phyloP scores from a whole-genome alignment of 2,113 vertebrate genomes.

The Oxyruncus cristatus region DNA sequence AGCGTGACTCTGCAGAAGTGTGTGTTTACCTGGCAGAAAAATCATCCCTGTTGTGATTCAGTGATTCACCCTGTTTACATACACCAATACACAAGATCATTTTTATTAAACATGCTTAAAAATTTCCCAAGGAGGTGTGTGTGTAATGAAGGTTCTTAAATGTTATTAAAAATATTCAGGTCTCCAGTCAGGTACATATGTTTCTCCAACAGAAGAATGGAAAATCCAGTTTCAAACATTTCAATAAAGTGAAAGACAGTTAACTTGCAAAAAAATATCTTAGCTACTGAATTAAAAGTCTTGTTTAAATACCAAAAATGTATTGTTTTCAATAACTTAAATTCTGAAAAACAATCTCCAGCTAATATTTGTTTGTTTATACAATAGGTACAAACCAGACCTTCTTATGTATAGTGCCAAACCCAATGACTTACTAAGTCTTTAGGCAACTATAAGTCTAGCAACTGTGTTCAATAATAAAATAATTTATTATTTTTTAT shows the following conservation, averaged over 20 bases:
- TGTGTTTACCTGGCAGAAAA: background rate
- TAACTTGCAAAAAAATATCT: background rate
- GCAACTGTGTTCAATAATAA: background rate
- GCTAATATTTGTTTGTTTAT: background rate
- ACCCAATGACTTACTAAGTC: background rate
- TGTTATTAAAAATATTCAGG: background rate
- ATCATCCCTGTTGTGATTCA: background rate
- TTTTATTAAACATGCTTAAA: background rate
- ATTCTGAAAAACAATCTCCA: background rate
- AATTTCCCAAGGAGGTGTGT: background rate
- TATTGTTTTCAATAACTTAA: background rate
- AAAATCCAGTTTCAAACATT: background rate
- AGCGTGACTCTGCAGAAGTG: background rate
- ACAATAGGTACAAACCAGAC: background rate
- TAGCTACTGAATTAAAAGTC: background rate
- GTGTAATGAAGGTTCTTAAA: background rate
- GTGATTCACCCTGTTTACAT: background rate
- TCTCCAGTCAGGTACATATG: background rate
- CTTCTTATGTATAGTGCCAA: background rate
- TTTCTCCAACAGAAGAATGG: background rate
- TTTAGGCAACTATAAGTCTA: background rate
- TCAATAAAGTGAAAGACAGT: background rate
- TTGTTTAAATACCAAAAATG: background rate
- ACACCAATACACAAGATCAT: background rate
- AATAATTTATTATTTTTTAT: background rate